Percentiles rank a stretch among this genome's conserved stretches.
Evolutionary conservation across 1,140 invertebrate genomes (phyloP).

Genomic region (Xylocopa sonorina): DNA sequence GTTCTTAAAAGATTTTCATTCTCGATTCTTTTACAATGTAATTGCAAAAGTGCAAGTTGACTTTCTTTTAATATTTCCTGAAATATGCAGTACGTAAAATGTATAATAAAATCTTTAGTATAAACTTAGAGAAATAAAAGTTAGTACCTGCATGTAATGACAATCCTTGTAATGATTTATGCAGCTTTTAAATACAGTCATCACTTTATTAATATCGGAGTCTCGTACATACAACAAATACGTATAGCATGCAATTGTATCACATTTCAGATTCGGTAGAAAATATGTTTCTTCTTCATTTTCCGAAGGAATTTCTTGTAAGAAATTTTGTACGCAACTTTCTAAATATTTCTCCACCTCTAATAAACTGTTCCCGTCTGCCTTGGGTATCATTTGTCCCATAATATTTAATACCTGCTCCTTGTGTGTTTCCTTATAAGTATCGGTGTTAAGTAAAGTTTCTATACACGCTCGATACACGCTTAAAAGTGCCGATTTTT

Average conservation of each 20-base stretch:
- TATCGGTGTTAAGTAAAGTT: conserved; percentile 71
- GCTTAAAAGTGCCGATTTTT: conserved; percentile 75
- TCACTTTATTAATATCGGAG: conserved; percentile 57
- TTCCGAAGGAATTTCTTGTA: conserved; percentile 36
- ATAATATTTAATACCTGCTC: conserved; percentile 65
- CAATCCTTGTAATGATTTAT: conserved; percentile 67
- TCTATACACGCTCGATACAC: conserved; percentile 80
- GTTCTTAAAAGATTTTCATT: conserved; percentile 53
- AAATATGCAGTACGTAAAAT: conserved; percentile 39
- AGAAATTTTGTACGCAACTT: conserved; percentile 64
- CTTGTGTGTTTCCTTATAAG: conserved; percentile 59
- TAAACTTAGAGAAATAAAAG: conserved; percentile 2
- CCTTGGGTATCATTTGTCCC: conserved; percentile 59
- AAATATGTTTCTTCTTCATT: conserved; percentile 76
- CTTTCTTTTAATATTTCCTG: conserved; percentile 77
- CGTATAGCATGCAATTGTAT: conserved; percentile 83
- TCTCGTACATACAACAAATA: conserved; percentile 81
- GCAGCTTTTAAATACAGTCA: conserved; percentile 68
- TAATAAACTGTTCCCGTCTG: conserved; percentile 49
- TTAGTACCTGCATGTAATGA: conserved; percentile 67
- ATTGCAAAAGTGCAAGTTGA: conserved; percentile 78
- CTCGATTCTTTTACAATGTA: conserved; percentile 69
- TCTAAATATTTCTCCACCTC: conserved; percentile 69
- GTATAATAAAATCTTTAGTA: not conserved
- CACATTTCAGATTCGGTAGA: conserved; percentile 81